phyloP scores from a whole-genome alignment of 2,888 invertebrate genomes.

The Lasioglossum villosulum region DNA sequence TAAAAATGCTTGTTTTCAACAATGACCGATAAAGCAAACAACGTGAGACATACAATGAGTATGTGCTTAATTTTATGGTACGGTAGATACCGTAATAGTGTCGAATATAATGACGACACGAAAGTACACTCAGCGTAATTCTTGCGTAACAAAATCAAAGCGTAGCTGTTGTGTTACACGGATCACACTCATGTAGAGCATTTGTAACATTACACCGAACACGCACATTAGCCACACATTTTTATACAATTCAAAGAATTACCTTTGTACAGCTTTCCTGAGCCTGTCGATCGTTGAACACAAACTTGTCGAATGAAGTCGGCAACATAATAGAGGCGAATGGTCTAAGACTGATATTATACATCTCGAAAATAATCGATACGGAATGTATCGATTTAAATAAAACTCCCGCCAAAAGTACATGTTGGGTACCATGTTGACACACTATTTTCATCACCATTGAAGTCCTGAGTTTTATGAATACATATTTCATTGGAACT shows the following conservation, averaged over 20 bases:
- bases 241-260: slow-evolving; percentile 35
- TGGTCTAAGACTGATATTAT: neutral
- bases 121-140: slow-evolving; percentile 18
- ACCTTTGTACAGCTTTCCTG: slow-evolving; percentile 37
- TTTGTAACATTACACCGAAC: neutral
- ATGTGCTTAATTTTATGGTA: slow-evolving; percentile 16
- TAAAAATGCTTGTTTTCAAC: no score
- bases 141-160: slow-evolving; percentile 2
- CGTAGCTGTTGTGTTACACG: neutral
- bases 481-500: neutral
- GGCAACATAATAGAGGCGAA: slow-evolving; percentile 4
- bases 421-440: neutral
- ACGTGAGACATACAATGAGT: neutral
- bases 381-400: slow-evolving; percentile 19
- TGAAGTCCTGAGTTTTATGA: slow-evolving; percentile 4
- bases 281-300: slow-evolving; percentile 50
- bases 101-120: slow-evolving; percentile 41
- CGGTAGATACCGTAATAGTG: slow-evolving; percentile 4
- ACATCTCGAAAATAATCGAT: slow-evolving; percentile 40
- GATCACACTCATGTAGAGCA: slow-evolving; percentile 6
- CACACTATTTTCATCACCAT: neutral
- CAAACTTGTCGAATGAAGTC: slow-evolving; percentile 55
- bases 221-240: neutral
- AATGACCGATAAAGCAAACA: slow-evolving; percentile 7
- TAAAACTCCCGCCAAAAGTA: slow-evolving; percentile 62